phyloP scores from a whole-genome alignment of 1,140 invertebrate genomes.

The Ceratina japonica region DNA sequence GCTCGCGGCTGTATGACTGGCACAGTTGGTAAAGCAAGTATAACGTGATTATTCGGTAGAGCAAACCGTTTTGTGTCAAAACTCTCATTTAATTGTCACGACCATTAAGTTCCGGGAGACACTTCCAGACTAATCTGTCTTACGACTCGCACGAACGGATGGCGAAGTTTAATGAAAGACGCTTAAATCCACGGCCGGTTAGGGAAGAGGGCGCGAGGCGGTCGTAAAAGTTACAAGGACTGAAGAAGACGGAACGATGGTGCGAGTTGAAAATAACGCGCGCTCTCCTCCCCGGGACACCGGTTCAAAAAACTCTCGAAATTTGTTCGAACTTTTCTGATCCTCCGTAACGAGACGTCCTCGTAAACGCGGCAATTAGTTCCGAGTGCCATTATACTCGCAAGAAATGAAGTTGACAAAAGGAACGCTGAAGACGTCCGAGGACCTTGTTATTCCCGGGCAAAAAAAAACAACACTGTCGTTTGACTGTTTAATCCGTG shows the following conservation, averaged over 20 bases:
- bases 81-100: constrained; percentile 43
- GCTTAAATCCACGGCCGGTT: neutral
- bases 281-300: too few relatives aligned
- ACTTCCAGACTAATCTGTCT: constrained; percentile 37
- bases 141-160: constrained; percentile 24
- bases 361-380: constrained; percentile 39
- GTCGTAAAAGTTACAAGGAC: constrained; percentile 19
- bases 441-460: too few relatives aligned
- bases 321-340: constrained; percentile 14
- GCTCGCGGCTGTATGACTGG: neutral
- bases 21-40: neutral
- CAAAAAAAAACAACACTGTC: too few relatives aligned
- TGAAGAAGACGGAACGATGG: neutral
- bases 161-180: constrained; percentile 34
- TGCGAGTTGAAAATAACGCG: neutral
- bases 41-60: constrained; percentile 17
- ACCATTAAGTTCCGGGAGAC: constrained; percentile 30
- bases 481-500: neutral
- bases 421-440: neutral
- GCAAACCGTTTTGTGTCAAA: constrained; percentile 30
- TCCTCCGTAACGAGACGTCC: constrained; percentile 27
- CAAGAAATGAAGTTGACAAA: neutral
- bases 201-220: neutral
- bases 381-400: neutral
- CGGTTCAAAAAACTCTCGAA: constrained; percentile 27